A percentile compares a stretch with the other conserved stretches of the same genome.
phyloP scores from a whole-genome alignment of 2,113 vertebrate genomes.

The Alaudala cheleensis region DNA sequence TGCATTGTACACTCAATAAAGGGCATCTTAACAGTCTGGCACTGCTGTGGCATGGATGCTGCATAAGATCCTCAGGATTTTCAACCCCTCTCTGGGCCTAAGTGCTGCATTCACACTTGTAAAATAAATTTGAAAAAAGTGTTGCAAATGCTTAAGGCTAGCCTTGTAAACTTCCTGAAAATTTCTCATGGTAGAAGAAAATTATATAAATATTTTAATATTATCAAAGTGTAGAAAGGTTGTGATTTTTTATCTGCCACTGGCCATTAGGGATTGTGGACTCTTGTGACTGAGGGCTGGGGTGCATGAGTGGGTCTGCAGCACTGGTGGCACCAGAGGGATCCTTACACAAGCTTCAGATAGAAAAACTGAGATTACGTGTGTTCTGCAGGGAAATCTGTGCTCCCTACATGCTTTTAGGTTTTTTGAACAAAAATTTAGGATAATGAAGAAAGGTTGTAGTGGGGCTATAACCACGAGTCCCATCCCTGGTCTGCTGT shows the following conservation, averaged over 20 bases:
- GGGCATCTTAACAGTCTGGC: not conserved
- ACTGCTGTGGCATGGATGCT: not conserved
- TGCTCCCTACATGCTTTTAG: not conserved
- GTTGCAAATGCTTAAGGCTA: not conserved
- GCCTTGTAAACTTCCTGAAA: not conserved
- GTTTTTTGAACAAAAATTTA: not conserved
- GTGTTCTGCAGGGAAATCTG: not conserved
- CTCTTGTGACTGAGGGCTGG: not conserved
- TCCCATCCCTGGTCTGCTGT: not conserved
- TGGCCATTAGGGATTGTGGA: not conserved
- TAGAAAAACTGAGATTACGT: not conserved
- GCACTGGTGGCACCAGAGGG: not conserved
- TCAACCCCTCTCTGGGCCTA: not conserved
- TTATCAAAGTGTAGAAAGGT: not conserved
- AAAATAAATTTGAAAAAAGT: not conserved
- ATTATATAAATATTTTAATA: not conserved
- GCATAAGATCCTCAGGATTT: not conserved
- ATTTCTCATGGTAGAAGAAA: not conserved
- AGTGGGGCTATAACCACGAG: fast-evolving
- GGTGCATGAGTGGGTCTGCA: not conserved
- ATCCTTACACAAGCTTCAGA: not conserved
- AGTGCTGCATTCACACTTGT: not conserved
- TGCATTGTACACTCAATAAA: not conserved
- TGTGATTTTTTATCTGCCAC: not conserved
- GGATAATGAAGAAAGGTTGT: not conserved